Conservation (phyloP, 2,888 invertebrate genomes). For the Xanthostigma xanthostigma region DNA sequence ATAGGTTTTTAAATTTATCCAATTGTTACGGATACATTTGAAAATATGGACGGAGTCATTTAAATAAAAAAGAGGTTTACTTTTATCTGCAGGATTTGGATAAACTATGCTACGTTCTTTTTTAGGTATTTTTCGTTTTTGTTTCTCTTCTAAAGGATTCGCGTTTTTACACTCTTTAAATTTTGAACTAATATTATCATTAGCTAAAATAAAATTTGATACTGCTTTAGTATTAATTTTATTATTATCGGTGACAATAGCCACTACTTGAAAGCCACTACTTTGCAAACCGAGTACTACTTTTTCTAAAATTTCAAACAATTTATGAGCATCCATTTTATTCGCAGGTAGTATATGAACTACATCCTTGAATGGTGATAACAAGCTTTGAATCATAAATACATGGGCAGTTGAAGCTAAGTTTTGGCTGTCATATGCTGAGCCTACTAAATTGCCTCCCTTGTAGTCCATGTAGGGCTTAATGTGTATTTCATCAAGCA, state of each 20-base stretch:
- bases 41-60: too few species aligned
- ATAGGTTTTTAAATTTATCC: too few species aligned
- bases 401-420: conserved; percentile 9
- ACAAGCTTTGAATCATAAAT: conserved; percentile 12
- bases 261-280: conserved; percentile 11
- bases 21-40: too few species aligned
- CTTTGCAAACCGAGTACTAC: conserved; percentile 10
- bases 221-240: conserved; percentile 12
- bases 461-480: conserved; percentile 13
- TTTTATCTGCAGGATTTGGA: too few species aligned
- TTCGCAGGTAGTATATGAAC: conserved; percentile 12
- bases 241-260: conserved; percentile 13
- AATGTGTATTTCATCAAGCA: conserved; percentile 14
- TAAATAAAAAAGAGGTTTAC: too few species aligned
- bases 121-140: too few species aligned
- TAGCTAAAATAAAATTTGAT: conserved; percentile 5
- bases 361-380: conserved; percentile 12
- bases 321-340: conserved; percentile 5
- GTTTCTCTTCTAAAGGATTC: too few species aligned
- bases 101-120: too few species aligned
- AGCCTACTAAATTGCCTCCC: conserved; percentile 12
- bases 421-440: conserved; percentile 8
- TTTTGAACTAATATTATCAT: too few species aligned
- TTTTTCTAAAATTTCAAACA: conserved; percentile 7
- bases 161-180: too few species aligned